Conservation (phyloP, 2,113 vertebrate genomes). For the Cyprinodon brontotheroides region DNA sequence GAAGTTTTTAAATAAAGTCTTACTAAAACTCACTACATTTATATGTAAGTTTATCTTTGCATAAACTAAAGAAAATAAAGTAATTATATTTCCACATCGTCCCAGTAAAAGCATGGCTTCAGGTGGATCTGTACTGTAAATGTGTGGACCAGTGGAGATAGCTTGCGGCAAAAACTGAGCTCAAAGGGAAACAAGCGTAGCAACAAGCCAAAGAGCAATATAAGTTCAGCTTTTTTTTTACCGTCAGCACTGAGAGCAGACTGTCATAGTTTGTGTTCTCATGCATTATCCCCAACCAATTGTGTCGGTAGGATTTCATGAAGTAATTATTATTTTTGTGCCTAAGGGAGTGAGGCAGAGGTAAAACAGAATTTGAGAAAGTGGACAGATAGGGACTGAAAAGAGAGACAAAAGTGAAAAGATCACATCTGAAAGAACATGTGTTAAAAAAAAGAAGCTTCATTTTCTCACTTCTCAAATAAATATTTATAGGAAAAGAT, state of each 20-base stretch:
- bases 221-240: slow-evolving; percentile 88
- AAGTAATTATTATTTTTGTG: slow-evolving; percentile 99
- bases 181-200: slow-evolving; percentile 67
- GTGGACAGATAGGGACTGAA: slow-evolving; percentile 47
- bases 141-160: slow-evolving; percentile 80
- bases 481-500: slow-evolving; percentile 27
- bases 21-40: too few relatives aligned
- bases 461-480: slow-evolving; percentile 12
- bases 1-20: neutral
- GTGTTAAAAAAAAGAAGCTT: slow-evolving; percentile 14
- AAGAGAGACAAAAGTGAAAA: slow-evolving; percentile 43
- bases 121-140: neutral
- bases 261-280: slow-evolving; percentile 95
- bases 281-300: slow-evolving; percentile 97
- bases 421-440: slow-evolving; percentile 26
- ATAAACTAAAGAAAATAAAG: too few relatives aligned
- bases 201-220: slow-evolving; percentile 49
- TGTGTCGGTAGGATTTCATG: slow-evolving; percentile 94
- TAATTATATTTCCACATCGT: neutral
- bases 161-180: slow-evolving; percentile 74
- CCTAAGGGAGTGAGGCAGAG: slow-evolving; percentile 91
- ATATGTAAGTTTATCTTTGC: too few relatives aligned
- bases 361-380: slow-evolving; percentile 78
- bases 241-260: slow-evolving; percentile 97
- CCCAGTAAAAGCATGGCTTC: neutral